Percentiles rank a stretch among this genome's conserved stretches.
Evolutionary conservation across 2,797 vertebrate genomes (phyloP).

Genomic region (Hipposideros larvatus): DNA sequence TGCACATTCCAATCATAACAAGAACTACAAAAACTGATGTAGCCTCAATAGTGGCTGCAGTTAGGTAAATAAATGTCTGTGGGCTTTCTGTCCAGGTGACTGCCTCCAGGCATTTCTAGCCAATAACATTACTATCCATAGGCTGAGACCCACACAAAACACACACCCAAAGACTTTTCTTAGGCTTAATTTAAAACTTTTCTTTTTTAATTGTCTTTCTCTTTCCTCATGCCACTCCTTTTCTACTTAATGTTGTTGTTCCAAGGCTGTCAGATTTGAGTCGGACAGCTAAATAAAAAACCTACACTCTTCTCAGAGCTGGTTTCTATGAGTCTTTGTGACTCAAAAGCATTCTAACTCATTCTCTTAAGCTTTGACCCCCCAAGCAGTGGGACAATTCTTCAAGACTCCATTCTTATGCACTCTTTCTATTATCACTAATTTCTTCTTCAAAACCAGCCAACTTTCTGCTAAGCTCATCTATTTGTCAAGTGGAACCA

Average conservation of each 20-base stretch:
- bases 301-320: not conserved
- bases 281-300: not conserved
- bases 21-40: not conserved
- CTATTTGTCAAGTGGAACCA: not conserved
- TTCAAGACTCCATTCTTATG: not conserved
- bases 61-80: no score
- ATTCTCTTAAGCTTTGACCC: not conserved
- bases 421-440: not conserved
- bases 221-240: not conserved
- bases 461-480: not conserved
- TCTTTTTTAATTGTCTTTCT: not conserved
- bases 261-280: not conserved
- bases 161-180: not conserved
- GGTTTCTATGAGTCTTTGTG: not conserved
- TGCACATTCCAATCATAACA: not conserved
- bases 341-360: not conserved
- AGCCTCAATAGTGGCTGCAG: not conserved
- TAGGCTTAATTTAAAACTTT: not conserved
- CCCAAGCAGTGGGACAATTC: not conserved
- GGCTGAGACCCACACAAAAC: not conserved
- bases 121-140: not conserved
- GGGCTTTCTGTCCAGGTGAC: not conserved
- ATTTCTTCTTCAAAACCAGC: not conserved
- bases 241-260: not conserved
- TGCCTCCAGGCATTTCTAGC: not conserved